These are phyloP conservation scores for Illadopsis cleaveri DNA, from an alignment of 2,113 vertebrate species.

Conservation along the genomic window DNA sequence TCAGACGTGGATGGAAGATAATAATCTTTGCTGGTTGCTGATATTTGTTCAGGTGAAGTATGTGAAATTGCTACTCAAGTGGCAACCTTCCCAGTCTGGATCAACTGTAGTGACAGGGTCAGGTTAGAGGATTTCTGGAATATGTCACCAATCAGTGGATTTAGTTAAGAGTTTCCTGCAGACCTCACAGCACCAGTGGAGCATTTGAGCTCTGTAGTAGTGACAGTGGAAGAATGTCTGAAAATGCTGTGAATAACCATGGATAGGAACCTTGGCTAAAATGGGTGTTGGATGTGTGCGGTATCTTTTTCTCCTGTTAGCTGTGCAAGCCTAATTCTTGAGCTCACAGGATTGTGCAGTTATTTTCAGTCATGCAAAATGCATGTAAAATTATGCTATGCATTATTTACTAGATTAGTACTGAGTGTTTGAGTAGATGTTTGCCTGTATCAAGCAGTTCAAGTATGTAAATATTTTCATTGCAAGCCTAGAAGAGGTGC, in stretches of 20 bases:
- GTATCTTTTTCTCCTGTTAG: neutral
- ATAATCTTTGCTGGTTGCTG: neutral
- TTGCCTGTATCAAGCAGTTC: neutral
- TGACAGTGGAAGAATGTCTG: neutral
- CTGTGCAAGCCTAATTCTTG: neutral
- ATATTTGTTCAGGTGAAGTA: neutral
- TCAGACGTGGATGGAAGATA: neutral
- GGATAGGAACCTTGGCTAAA: neutral
- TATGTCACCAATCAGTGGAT: neutral
- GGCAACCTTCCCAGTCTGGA: neutral
- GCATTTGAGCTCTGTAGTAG: neutral
- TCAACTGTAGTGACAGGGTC: neutral
- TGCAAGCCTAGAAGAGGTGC: neutral
- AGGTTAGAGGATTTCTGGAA: neutral
- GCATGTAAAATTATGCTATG: neutral
- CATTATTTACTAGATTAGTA: neutral
- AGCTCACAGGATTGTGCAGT: neutral
- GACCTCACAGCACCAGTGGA: neutral
- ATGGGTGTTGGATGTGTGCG: neutral
- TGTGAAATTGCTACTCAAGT: neutral
- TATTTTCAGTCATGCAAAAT: neutral
- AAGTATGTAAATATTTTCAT: constrained; percentile 12
- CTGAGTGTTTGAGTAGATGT: neutral
- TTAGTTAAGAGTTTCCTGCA: neutral
- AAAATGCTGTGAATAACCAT: neutral